Evolutionary conservation across 2,888 invertebrate species (phyloP).

Genomic region (Drosophila anceps): DNA sequence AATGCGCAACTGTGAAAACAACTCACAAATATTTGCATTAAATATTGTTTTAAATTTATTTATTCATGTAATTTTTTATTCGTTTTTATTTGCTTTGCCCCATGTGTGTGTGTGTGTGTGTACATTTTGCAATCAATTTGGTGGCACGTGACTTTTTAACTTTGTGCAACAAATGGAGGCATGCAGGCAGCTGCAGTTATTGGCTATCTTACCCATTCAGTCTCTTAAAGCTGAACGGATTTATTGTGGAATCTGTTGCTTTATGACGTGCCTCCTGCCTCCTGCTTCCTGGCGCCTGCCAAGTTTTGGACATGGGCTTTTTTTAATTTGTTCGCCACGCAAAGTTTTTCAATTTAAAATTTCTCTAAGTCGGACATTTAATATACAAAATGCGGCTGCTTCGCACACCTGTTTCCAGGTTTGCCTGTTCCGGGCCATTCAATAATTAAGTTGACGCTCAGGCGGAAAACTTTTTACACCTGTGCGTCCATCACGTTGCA

Average conservation of each 20-base stretch:
- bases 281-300: neutral
- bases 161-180: constrained; percentile 18
- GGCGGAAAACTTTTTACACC: constrained; percentile 61
- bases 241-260: constrained; percentile 53
- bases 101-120: constrained; percentile 8
- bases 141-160: constrained; percentile 55
- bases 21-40: constrained; percentile 50
- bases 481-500: constrained; percentile 4
- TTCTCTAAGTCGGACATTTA: constrained; percentile 69
- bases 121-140: constrained; percentile 60
- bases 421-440: constrained; percentile 43
- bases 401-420: constrained; percentile 60
- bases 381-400: constrained; percentile 67
- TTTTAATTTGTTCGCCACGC: constrained; percentile 69
- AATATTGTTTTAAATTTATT: constrained; percentile 3
- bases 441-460: constrained; percentile 73
- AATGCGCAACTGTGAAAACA: constrained; percentile 40
- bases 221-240: constrained; percentile 53
- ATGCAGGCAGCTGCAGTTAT: constrained; percentile 36
- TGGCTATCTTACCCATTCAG: constrained; percentile 14
- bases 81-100: neutral
- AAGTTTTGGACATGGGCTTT: constrained; percentile 43
- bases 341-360: constrained; percentile 80
- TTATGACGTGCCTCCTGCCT: constrained; percentile 14
- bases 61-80: constrained; percentile 5